A percentile compares a stretch with the other conserved stretches of the same genome.
These are phyloP conservation scores for Tapirus terrestris DNA, from an alignment of 2,113 vertebrate species.

Conservation along the genomic window DNA sequence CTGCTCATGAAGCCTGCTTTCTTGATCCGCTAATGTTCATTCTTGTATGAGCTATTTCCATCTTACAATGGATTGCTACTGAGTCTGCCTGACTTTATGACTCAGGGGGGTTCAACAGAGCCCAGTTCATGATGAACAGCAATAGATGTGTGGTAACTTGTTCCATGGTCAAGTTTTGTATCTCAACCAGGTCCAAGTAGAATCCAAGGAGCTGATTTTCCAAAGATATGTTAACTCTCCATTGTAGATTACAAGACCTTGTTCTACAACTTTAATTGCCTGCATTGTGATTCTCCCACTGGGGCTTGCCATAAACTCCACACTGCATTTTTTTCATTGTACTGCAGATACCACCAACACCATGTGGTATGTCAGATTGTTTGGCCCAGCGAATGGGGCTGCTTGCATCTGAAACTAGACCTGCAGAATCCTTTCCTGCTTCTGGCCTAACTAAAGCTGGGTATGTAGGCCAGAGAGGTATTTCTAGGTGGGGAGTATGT, in stretches of 20 bases:
- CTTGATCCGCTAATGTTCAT: not conserved
- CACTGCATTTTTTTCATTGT: not conserved
- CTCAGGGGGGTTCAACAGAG: not conserved
- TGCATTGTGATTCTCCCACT: not conserved
- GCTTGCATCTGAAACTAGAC: not conserved
- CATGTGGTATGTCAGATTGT: not conserved
- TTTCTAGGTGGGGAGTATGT: not conserved
- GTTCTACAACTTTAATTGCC: not conserved
- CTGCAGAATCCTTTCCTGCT: not conserved
- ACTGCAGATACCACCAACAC: not conserved
- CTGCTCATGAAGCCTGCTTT: not conserved
- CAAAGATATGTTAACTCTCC: not conserved
- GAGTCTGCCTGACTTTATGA: not conserved
- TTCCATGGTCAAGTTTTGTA: not conserved
- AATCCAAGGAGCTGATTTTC: not conserved
- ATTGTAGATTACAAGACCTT: not conserved
- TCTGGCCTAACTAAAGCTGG: not conserved
- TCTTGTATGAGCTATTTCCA: not conserved
- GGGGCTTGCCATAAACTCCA: not conserved
- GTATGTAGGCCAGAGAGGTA: not conserved
- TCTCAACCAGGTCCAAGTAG: not conserved
- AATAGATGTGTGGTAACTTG: not conserved
- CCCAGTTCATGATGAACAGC: not conserved
- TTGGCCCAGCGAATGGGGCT: too few relatives aligned
- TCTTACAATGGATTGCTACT: not conserved